These are phyloP conservation scores for Hypomecis atomaria DNA, from an alignment of 2,888 invertebrate genomes.

Conservation along the genomic window DNA sequence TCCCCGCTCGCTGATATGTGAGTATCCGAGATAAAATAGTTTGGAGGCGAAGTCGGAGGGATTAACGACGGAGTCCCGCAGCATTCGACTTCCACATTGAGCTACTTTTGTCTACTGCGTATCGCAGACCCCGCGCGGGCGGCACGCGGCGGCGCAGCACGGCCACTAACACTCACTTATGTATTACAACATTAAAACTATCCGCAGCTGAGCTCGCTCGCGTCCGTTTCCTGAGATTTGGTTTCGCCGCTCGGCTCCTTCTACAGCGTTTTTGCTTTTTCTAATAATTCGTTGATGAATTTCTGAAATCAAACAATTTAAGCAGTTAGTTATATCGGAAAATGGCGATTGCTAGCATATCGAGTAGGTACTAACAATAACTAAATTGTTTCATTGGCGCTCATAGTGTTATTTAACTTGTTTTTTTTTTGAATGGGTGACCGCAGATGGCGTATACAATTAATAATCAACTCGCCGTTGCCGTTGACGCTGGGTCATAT, in stretches of 20 bases:
- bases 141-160: neutral
- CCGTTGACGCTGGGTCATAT: no score
- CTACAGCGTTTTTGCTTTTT: constrained; percentile 95
- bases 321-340: neutral
- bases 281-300: constrained; percentile 95
- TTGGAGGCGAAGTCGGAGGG: neutral
- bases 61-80: no score
- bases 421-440: no score
- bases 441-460: no score
- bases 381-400: no score
- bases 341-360: neutral
- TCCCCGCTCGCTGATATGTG: no score
- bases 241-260: constrained; percentile 46
- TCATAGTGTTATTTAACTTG: no score
- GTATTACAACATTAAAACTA: constrained; percentile 13
- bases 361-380: no score
- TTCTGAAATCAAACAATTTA: constrained; percentile 86
- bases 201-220: constrained; percentile 1
- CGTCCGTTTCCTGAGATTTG: constrained; percentile 26
- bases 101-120: no score
- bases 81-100: no score
- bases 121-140: neutral
- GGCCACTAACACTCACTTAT: constrained; percentile 17
- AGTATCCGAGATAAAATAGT: neutral
- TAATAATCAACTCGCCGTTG: no score